Base-by-base conservation (phyloP, 2,888 invertebrate genomes). In the Patella depressa region DNA sequence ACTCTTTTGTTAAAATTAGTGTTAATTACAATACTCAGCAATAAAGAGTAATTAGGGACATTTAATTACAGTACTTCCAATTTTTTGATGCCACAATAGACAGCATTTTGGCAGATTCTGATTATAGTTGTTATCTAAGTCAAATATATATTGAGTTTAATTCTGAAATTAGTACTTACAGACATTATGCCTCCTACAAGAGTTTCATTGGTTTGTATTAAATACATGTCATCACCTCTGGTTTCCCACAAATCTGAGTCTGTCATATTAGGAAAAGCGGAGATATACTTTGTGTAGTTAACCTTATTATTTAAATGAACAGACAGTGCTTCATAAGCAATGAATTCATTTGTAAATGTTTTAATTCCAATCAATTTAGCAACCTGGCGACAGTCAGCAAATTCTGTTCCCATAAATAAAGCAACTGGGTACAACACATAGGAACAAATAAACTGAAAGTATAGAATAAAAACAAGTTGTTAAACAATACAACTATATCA, bases 261-360 rank as follows among this genome's bases (percentile, higher is more conserved):
- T 2, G 65, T 65, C 1, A 24, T 19, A 15, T 65, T 65, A 19
- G 65, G 80, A 53, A 55, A 80, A 19, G 71, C 74, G 0, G 19
- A 57, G 1, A 80, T 83, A 73, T 85, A 87, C 57, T 81, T 81
- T 9, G 80, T 76, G 29, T 85, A 80, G 14, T 45, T 55, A 17
- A 78, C 71, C 15, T 81, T 73, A 77, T 89, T 89, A 4, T 80
- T 74, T 11, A 89, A 88, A 53, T 86, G 29, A 24, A 75, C 78
- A n/a, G 82, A 81, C 14, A 98, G 93, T 72, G 94, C 92, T 88
- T 95, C 93, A 89, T 97, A 98, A 0, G 98, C 98, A 0, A 97
- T 95, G 90, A 98, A 97, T 91, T 98, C 98, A 88, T 98, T 98
- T 15, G 97, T 94, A n/a, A 97, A 94, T 0, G 96, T 96, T 93